Base-by-base conservation (phyloP, 2,797 vertebrate genomes). In the Sebastiscus tertius region DNA sequence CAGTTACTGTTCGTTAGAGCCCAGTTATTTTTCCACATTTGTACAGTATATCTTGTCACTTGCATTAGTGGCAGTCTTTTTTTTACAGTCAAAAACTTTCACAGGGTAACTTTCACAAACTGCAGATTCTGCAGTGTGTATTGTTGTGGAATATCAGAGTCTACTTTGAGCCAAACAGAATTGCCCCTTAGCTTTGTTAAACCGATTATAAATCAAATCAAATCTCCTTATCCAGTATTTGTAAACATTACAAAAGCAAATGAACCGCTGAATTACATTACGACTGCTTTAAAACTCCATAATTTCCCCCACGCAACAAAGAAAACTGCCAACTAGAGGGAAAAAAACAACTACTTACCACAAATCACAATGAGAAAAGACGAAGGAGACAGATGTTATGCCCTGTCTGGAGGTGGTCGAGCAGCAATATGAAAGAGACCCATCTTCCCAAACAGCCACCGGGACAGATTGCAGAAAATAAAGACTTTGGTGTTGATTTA, bases 181-280 rank as follows among this genome's bases (percentile, higher is more conserved):
- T 34, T 18, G 66, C 20, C 54, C 24, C 16, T 65, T 16, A 77
- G 68, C 54, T 62, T 60, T 56, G 42, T 77, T 22, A 63, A 67
- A 42, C 20, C 9, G 52, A 64, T 64, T 72, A 49, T 31, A 59
- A 77, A 69, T 77, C 29, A 55, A 52, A 75, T 66, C 49, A 56
- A 26, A 72, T 61, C 33, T 69, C 31, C 33, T 65, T 9, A 69
- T 68, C 26, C 39, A 60, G 33, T 73, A 13, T 75, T 70, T 75
- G 70, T 36, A 66, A 75, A 75, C 54, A 61, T 61, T 56, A 49
- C 34, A 33, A 16, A 67, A 33, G 49, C 55, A 67, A 85, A 62
- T 58, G 16, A 68, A 49, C 6, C 7, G 26, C 5, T 31, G 42
- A 68, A 33, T 42, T 60, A 20, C 16, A 34, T 68, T 31, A 31